Percentiles rank a stretch among this genome's conserved stretches.
These are phyloP conservation scores for Indicator indicator DNA, from an alignment of 2,113 vertebrate genomes.

Conservation along the genomic window DNA sequence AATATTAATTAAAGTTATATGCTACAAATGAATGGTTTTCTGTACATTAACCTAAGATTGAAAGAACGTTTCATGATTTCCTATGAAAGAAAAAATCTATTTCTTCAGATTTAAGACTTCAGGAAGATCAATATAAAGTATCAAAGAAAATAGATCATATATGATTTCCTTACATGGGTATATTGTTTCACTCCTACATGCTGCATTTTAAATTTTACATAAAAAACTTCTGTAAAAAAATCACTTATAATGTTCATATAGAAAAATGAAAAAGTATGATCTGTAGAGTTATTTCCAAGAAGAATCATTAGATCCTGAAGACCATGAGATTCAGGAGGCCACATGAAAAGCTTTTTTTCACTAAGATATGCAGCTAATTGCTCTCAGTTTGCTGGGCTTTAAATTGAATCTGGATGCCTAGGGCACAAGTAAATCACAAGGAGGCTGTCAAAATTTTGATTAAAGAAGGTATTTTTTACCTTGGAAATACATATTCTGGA, in stretches of 20 bases:
- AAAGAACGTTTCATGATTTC: slow-evolving; percentile 34
- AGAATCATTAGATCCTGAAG: not conserved
- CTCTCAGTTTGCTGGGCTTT: not conserved
- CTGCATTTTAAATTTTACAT: slow-evolving; percentile 36
- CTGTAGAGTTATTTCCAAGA: not conserved
- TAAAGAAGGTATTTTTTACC: not conserved
- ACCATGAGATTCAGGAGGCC: not conserved
- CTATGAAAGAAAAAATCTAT: slow-evolving; percentile 37
- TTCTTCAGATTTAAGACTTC: slow-evolving; percentile 22
- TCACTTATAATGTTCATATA: not conserved
- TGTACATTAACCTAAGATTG: slow-evolving; percentile 39
- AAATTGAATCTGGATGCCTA: not conserved
- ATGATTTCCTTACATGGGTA: slow-evolving; percentile 25
- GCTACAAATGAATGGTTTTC: slow-evolving; percentile 40
- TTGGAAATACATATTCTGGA: not conserved
- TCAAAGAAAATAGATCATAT: slow-evolving; percentile 18
- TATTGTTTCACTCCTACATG: not conserved
- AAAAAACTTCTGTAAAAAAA: not conserved
- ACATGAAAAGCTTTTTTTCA: not conserved
- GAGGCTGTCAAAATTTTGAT: not conserved
- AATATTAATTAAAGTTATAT: slow-evolving; percentile 47
- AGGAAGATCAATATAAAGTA: slow-evolving; percentile 30
- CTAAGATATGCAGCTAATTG: not conserved
- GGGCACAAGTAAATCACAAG: not conserved
- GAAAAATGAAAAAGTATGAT: not conserved